phyloP scores from a whole-genome alignment of 2,888 invertebrate species.

The Agrochola litura region DNA sequence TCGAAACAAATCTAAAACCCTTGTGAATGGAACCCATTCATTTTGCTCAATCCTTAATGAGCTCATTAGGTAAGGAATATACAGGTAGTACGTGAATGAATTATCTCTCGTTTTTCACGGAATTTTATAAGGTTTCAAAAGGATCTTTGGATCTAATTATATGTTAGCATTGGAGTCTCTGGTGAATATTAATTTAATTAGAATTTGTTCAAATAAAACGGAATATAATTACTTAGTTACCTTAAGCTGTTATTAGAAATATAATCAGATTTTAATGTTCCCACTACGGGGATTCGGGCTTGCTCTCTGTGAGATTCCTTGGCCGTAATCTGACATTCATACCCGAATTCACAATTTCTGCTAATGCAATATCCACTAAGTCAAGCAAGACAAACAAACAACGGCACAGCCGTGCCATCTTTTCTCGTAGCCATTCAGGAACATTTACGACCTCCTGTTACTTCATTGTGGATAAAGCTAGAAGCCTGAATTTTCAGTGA shows the following conservation, averaged over 20 bases:
- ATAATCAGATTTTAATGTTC: background rate
- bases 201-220: background rate
- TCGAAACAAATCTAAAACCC: conserved; percentile 27
- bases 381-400: no score
- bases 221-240: no score
- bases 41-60: conserved; percentile 50
- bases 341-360: background rate
- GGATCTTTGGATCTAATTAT: conserved; percentile 12
- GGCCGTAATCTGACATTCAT: no score
- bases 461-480: no score
- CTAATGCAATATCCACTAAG: no score
- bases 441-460: no score
- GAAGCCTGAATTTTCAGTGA: no score
- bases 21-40: conserved; percentile 28
- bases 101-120: conserved; percentile 43
- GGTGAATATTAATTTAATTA: conserved; percentile 13
- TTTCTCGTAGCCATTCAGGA: no score
- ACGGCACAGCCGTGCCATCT: no score
- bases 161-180: conserved; percentile 1
- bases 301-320: background rate
- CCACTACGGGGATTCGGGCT: background rate
- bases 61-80: conserved; percentile 44
- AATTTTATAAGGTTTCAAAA: conserved; percentile 11
- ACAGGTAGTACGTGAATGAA: conserved; percentile 40
- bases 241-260: background rate